These are phyloP conservation scores for Araneus ventricosus DNA, from an alignment of 1,140 invertebrate species.

Conservation along the genomic window DNA sequence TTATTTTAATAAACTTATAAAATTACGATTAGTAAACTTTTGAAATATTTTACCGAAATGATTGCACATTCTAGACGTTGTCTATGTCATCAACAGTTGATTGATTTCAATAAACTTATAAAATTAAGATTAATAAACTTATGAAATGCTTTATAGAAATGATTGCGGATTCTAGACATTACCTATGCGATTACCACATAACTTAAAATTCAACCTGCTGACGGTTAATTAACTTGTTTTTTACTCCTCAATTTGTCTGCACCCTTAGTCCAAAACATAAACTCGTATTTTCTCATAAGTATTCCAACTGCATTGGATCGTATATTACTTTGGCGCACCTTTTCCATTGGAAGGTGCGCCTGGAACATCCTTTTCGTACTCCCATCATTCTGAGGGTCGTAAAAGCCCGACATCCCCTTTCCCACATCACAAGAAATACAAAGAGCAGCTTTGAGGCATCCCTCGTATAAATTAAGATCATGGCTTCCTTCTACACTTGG, in stretches of 20 bases:
- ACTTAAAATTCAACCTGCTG: background rate
- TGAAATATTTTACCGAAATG: too few relatives aligned
- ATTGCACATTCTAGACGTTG: too few relatives aligned
- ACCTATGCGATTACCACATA: background rate
- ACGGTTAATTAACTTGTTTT: background rate
- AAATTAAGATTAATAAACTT: too few relatives aligned
- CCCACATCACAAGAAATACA: background rate
- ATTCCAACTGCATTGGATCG: background rate
- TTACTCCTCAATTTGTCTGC: background rate
- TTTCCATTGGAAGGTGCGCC: background rate
- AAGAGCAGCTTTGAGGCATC: background rate
- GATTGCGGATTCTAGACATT: too few relatives aligned
- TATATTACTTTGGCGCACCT: slow-evolving; percentile 9
- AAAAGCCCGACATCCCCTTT: background rate
- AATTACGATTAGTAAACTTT: too few relatives aligned
- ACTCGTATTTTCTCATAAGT: background rate
- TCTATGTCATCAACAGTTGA: too few relatives aligned
- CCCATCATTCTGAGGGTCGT: background rate
- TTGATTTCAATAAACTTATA: too few relatives aligned
- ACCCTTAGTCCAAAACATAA: background rate
- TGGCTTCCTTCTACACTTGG: background rate
- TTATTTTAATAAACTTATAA: too few relatives aligned
- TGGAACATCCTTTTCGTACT: background rate
- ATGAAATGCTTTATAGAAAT: too few relatives aligned
- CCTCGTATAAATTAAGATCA: slow-evolving; percentile 5